Evolutionary conservation across 2,113 vertebrate species (phyloP).

Genomic region (Ptilorrhoa leucosticta): DNA sequence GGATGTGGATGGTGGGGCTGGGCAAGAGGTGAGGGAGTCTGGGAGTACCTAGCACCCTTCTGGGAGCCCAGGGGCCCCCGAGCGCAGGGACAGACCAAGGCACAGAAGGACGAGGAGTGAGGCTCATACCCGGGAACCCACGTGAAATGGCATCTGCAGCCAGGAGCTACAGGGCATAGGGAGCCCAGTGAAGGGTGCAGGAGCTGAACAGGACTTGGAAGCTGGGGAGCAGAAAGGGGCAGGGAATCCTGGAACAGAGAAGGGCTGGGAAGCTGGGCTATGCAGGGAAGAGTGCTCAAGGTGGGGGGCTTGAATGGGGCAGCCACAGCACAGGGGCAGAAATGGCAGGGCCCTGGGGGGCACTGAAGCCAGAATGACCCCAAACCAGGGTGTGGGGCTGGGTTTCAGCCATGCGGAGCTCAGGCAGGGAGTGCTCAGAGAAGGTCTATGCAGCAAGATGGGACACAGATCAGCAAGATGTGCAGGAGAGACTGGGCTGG

Average conservation of each 20-base stretch:
- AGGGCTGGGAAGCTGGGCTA: not conserved
- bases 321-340: not conserved
- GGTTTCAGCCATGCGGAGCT: not conserved
- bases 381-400: not conserved
- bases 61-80: not conserved
- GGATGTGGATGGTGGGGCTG: not conserved
- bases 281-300: not conserved
- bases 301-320: not conserved
- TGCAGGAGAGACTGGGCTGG: not conserved
- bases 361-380: not conserved
- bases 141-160: not conserved
- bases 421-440: not conserved
- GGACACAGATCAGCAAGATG: not conserved
- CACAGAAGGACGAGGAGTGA: not conserved
- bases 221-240: not conserved
- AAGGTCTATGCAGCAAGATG: not conserved
- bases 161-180: not conserved
- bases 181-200: not conserved
- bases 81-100: not conserved
- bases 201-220: not conserved
- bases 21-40: not conserved
- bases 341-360: not conserved
- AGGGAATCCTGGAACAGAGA: not conserved
- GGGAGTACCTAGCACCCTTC: not conserved
- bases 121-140: not conserved